These are phyloP conservation scores for Okamejei kenojei DNA, from an alignment of 2,797 vertebrate genomes.

Conservation along the genomic window DNA sequence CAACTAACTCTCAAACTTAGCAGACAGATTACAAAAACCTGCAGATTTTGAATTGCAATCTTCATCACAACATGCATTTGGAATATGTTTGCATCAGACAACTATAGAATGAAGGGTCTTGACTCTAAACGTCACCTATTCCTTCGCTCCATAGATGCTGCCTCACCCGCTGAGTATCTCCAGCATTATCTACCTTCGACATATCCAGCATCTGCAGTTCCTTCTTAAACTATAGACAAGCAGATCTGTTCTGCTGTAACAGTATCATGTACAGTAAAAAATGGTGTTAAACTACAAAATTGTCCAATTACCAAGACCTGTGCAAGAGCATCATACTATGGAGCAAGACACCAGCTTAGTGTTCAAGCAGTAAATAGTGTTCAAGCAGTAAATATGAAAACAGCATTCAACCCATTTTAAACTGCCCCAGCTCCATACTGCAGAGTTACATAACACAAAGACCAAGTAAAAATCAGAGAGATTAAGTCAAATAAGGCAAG, in stretches of 20 bases:
- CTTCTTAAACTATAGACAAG: constrained; percentile 56
- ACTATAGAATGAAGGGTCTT: constrained; percentile 51
- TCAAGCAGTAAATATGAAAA: constrained; percentile 56
- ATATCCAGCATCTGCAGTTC: no score
- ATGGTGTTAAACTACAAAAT: constrained; percentile 67
- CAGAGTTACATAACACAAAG: constrained; percentile 14
- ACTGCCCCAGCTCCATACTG: neutral
- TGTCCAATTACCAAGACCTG: constrained; percentile 74
- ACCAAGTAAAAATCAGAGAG: neutral
- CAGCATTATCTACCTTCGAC: no score
- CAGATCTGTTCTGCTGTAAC: constrained; percentile 64
- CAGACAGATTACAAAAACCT: neutral
- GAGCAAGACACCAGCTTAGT: constrained; percentile 77
- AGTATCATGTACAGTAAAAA: constrained; percentile 62
- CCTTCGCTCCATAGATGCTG: no score
- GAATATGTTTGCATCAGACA: constrained; percentile 62
- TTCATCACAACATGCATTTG: constrained; percentile 42
- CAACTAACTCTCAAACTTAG: neutral
- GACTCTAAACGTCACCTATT: no score
- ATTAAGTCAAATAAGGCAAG: neutral
- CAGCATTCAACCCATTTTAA: constrained; percentile 8
- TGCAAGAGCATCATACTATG: constrained; percentile 71
- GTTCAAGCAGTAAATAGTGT: constrained; percentile 59
- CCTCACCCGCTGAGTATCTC: no score
- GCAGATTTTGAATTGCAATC: constrained; percentile 15